Conservation (phyloP, 2,888 invertebrate genomes). For the Idaea dimidiata region DNA sequence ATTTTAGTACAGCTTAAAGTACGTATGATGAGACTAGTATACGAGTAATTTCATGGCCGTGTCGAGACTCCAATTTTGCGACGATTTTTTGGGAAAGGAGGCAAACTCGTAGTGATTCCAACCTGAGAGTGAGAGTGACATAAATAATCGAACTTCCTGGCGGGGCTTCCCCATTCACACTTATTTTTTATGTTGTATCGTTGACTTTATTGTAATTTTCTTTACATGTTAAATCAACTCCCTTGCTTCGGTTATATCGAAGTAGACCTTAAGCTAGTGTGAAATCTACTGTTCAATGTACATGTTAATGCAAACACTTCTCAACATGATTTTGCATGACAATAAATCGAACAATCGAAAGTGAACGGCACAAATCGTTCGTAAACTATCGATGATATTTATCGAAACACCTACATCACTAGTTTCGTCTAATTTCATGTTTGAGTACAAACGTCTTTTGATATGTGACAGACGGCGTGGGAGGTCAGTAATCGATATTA, state of each 20-base stretch:
- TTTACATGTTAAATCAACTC: neutral
- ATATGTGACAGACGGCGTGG: conserved; percentile 62
- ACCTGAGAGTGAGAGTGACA: no score
- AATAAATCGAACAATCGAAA: conserved; percentile 40
- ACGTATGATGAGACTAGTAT: neutral
- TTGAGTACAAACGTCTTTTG: conserved; percentile 35
- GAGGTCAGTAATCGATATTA: conserved; percentile 68
- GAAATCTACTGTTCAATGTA: neutral
- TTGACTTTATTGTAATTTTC: no score
- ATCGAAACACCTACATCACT: conserved; percentile 50
- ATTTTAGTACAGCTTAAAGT: neutral
- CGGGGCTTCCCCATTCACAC: no score
- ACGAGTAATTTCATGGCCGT: neutral
- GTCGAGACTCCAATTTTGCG: neutral
- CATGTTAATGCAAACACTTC: conserved; percentile 25
- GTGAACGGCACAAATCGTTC: conserved; percentile 43
- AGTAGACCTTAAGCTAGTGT: neutral
- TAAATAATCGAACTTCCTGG: no score
- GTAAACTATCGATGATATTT: conserved; percentile 42
- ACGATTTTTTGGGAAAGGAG: neutral
- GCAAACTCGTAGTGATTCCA: no score
- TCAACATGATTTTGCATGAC: conserved; percentile 37
- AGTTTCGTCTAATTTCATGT: conserved; percentile 36
- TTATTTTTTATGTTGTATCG: no score
- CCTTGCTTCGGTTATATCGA: neutral